phyloP scores from a whole-genome alignment of 2,888 invertebrate species.

The Conchocele bisecta region DNA sequence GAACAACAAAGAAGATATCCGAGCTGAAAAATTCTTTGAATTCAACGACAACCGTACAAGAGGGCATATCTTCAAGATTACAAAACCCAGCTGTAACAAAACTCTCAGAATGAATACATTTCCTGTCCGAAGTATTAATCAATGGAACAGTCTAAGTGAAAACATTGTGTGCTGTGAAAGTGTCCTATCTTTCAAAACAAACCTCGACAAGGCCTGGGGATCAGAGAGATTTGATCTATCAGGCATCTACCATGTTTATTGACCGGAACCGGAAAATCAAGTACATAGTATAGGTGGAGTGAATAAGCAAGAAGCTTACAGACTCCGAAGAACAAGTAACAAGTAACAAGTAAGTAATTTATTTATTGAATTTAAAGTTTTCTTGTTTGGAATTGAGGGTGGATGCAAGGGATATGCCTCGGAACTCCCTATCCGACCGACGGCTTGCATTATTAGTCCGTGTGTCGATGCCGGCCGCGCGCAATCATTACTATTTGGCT shows the following conservation, averaged over 20 bases:
- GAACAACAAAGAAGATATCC: background rate
- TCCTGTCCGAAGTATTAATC: background rate
- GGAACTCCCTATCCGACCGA: too few relatives aligned
- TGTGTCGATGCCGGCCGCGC: too few relatives aligned
- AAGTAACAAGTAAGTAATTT: too few relatives aligned
- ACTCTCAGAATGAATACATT: background rate
- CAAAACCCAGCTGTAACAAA: background rate
- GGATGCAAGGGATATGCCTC: too few relatives aligned
- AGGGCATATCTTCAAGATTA: background rate
- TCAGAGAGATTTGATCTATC: background rate
- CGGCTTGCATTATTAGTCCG: too few relatives aligned
- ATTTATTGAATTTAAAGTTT: too few relatives aligned
- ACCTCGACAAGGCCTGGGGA: background rate
- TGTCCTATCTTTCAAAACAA: background rate
- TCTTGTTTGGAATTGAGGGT: too few relatives aligned
- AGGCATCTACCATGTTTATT: background rate
- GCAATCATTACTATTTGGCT: too few relatives aligned
- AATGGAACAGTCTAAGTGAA: background rate
- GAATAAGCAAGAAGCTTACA: too few relatives aligned
- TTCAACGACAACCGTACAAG: constrained; percentile 1
- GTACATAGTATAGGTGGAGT: too few relatives aligned
- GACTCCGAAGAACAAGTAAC: too few relatives aligned
- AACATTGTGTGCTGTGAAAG: background rate
- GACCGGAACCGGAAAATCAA: constrained; percentile 3
- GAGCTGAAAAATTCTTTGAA: background rate